These are phyloP conservation scores for Myzus persicae DNA, from an alignment of 1,140 invertebrate genomes.

Conservation along the genomic window DNA sequence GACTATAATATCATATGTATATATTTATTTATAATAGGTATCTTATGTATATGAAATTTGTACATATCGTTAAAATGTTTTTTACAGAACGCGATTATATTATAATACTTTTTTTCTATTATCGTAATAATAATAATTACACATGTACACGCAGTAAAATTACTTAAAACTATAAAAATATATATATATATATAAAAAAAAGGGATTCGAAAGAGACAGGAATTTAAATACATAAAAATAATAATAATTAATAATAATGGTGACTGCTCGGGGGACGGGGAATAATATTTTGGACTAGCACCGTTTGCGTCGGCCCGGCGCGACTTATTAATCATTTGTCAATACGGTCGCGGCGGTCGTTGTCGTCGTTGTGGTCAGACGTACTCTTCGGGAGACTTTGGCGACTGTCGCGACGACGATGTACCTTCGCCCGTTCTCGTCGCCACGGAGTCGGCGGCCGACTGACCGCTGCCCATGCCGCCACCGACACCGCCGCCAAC, in stretches of 20 bases:
- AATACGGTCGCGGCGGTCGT: not conserved
- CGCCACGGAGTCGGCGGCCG: not conserved
- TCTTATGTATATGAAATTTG: not conserved
- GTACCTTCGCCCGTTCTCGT: not conserved
- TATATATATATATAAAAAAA: not conserved
- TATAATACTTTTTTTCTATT: not conserved
- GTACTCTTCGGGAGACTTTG: slow-evolving; percentile 42
- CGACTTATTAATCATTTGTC: not conserved
- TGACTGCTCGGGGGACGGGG: not conserved
- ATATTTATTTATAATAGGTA: not conserved
- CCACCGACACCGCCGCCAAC: not conserved
- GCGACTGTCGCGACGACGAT: not conserved
- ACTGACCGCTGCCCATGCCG: not conserved
- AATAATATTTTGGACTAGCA: slow-evolving; percentile 40
- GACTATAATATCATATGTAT: not conserved
- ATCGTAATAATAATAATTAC: not conserved
- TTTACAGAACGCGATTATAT: not conserved
- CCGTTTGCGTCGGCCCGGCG: not conserved
- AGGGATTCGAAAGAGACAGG: not conserved
- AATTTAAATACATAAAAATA: slow-evolving; percentile 17
- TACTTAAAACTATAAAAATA: not conserved
- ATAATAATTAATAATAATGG: slow-evolving; percentile 30
- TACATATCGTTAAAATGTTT: not conserved
- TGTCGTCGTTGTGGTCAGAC: not conserved
- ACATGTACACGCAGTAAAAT: not conserved